These are phyloP conservation scores for Heliconius ismenius DNA, from an alignment of 2,888 invertebrate genomes.

Conservation along the genomic window DNA sequence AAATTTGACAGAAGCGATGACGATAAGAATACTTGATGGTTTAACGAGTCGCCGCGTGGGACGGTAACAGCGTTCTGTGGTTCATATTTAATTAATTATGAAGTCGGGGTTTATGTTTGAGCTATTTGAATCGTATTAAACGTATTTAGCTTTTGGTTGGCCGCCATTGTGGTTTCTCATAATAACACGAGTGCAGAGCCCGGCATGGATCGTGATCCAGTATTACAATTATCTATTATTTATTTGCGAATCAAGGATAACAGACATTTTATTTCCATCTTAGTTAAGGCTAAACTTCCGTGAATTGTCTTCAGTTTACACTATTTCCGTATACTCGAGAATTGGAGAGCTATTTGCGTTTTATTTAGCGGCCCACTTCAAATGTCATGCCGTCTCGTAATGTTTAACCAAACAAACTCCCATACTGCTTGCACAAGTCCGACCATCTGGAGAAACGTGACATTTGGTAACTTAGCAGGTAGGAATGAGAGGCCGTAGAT, in stretches of 20 bases:
- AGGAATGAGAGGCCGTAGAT: conserved; percentile 56
- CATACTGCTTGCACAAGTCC: conserved; percentile 72
- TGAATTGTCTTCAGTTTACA: conserved; percentile 70
- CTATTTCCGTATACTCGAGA: conserved; percentile 63
- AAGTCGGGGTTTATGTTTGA: conserved; percentile 48
- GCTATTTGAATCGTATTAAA: conserved; percentile 61
- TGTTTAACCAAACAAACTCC: conserved; percentile 77
- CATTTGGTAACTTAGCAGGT: conserved; percentile 71
- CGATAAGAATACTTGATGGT: conserved; percentile 75
- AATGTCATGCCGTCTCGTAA: conserved; percentile 81
- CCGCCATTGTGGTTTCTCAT: conserved; percentile 69
- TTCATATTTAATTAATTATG: conserved; percentile 74
- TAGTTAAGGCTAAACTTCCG: conserved; percentile 68
- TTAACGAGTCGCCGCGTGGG: conserved; percentile 74
- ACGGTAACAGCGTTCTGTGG: conserved; percentile 67
- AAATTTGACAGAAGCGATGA: conserved; percentile 78
- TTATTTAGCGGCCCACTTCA: conserved; percentile 80
- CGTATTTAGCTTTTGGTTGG: conserved; percentile 49
- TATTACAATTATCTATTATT: conserved; percentile 78
- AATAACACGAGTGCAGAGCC: conserved; percentile 62
- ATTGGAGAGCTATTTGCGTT: conserved; percentile 73
- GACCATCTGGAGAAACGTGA: conserved; percentile 78
- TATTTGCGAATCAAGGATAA: conserved; percentile 75
- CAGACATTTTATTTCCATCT: conserved; percentile 74
- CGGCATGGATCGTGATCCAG: conserved; percentile 73